Base-by-base conservation (phyloP, 2,797 vertebrate genomes). In the Muscicapa striata region DNA sequence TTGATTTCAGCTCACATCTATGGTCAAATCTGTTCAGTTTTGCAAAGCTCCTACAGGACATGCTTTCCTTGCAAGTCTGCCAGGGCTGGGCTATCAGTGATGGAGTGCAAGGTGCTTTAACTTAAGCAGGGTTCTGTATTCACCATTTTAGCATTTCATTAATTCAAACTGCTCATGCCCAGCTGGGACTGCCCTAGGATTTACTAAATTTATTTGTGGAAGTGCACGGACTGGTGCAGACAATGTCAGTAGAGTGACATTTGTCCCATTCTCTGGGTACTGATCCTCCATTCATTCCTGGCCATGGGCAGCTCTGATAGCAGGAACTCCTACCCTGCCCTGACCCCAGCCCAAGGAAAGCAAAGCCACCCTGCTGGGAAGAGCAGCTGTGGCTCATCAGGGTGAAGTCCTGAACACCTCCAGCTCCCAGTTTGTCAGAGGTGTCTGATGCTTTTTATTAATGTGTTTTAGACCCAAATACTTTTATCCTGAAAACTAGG, bases 21-120 rank as follows among this genome's bases (percentile, higher is more conserved):
- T 8, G 43, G 68, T 30, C 8, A 15, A 69, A 87, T 52, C 69
- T 78, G 85, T 27, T 62, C 77, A 75, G 46, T 61, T 88, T 64
- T 83, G 61, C 91, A 68, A 76, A 90, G 66, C 74, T 92, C 68
- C 89, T 46, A 73, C n/a, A 89, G 81, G 72, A 91, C 58, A 45
- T 1, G 9, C 24, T 88, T 18, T 46, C 45, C 92, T 81, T 83
- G 48, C 87, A 75, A 70, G 41, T 23, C 11, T 93, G 79, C 79
- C 80, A 91, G 49, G 58, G 45, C 29, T 45, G 49, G 51, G 89
- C 89, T 49, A 24, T 21, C 0, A 1, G 62, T 48, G 68, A 94
- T 22, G 24, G 90, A 90, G 82, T n/a, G 52, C 85, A 82, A 89
- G 48, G 49, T 62, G 68, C 63, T 54, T 57, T 34, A 76, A 61